A percentile compares a stretch with the other conserved stretches of the same genome.
Evolutionary conservation across 2,888 invertebrate genomes (phyloP).

Genomic region (Nemoura dubitans): DNA sequence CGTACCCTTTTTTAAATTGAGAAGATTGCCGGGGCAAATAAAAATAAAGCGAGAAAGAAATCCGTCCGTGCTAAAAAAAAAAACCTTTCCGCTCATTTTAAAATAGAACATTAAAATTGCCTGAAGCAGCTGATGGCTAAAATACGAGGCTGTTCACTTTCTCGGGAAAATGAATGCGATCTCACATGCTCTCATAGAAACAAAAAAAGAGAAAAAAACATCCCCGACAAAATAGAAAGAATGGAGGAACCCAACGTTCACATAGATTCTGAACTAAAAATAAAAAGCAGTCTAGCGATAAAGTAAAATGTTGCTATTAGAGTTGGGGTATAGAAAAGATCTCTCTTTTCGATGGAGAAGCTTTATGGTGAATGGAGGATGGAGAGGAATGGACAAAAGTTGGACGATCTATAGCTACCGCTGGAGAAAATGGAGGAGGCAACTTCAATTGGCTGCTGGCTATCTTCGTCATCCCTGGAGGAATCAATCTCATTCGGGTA

Average conservation of each 20-base stretch:
- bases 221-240: neutral
- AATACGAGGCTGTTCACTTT: neutral
- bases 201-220: neutral
- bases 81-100: neutral
- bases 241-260: neutral
- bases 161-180: neutral
- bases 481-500: neutral
- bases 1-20: neutral
- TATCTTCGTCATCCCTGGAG: neutral
- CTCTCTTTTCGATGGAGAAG: neutral
- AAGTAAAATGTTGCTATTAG: conserved; percentile 4
- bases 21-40: neutral
- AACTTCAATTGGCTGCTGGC: neutral
- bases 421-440: neutral
- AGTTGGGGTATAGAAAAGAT: neutral
- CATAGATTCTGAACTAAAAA: neutral
- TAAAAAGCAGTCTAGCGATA: neutral
- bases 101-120: neutral
- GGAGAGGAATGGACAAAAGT: neutral
- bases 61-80: neutral
- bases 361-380: neutral
- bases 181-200: neutral
- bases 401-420: neutral
- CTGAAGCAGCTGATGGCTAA: neutral
- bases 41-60: neutral